Base-by-base conservation (phyloP, 2,888 invertebrate species). In the Diarsia brunnea region DNA sequence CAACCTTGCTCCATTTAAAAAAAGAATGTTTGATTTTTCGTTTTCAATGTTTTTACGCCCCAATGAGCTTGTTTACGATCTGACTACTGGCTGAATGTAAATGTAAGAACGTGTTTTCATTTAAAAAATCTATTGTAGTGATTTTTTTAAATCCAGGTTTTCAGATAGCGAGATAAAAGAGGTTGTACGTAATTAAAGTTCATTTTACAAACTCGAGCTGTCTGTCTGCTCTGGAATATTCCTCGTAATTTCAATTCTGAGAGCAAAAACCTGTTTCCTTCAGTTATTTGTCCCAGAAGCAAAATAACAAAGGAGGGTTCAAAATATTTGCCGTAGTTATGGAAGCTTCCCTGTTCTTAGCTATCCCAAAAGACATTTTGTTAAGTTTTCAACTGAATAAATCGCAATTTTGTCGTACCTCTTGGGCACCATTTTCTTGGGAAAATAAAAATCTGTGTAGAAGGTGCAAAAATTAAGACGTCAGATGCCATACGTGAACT, bases 1-100 rank as follows among this genome's bases (percentile, higher is more conserved):
- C 74, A 76, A 83, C 87, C 88, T 87, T 86, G 87, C 43, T 66
- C 88, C 71, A 82, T 84, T 86, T 86, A 70, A 69, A 86, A 87
- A 84, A 72, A 79, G 38, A 72, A 80, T 55, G 73, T 75, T 73
- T 47, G 51, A 64, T 73, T 79, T 84, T 82, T 55, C 12, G 76
- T 73, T 74, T 75, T 66, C 45, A 78, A 72, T 78, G 65, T 66
- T 82, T 81, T 67, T 75, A 75, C 65, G 77, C 75, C 72, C 55
- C 72, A 78, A 69, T 80, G 78, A 75, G 55, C 69, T 72, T 84
- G 81, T 88, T 88, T 87, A 88, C 73, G 75, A 85, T 80, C 53
- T 31, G 63, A 63, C 68, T 67, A 66, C 82, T 75, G 76, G 68
- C 73, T 75, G 68, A 81, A 73, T 75, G 71, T 73, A 82, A 86